Percentiles rank a stretch among this genome's conserved stretches.
phyloP scores from a whole-genome alignment of 2,888 invertebrate species.

The Aelia acuminata region DNA sequence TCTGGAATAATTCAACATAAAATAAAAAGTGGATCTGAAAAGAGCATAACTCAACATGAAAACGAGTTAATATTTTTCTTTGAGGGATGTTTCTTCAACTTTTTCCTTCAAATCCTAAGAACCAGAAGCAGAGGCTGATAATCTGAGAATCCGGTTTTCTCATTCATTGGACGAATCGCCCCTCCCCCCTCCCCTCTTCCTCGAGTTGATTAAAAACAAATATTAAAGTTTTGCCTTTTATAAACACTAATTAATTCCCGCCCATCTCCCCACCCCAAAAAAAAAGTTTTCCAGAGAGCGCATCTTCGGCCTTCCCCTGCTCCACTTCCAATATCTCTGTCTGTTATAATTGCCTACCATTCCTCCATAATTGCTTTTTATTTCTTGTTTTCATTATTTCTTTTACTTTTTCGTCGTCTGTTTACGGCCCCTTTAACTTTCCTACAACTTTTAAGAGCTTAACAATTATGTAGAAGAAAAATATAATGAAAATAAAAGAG shows the following conservation, averaged over 20 bases:
- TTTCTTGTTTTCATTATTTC: constrained; percentile 8
- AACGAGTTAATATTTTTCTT: background rate
- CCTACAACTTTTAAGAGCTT: constrained; percentile 8
- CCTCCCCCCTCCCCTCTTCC: background rate
- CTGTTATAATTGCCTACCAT: constrained; percentile 13
- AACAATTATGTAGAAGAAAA: background rate
- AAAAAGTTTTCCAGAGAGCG: constrained; percentile 4
- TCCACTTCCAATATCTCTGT: constrained; percentile 1
- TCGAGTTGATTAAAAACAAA: constrained; percentile 43
- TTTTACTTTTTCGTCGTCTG: background rate
- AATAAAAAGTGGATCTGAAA: background rate
- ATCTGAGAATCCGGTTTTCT: constrained; percentile 11
- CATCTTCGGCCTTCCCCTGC: background rate
- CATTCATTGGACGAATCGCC: background rate
- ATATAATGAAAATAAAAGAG: background rate
- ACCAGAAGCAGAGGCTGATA: background rate
- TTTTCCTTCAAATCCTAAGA: background rate
- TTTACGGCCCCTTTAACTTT: constrained; percentile 5
- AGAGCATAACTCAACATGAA: background rate
- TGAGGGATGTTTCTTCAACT: background rate
- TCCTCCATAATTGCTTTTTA: constrained; percentile 25
- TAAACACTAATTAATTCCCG: constrained; percentile 32
- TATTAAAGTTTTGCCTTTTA: constrained; percentile 39
- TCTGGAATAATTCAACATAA: too few relatives aligned
- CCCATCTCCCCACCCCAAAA: too few relatives aligned